phyloP scores from a whole-genome alignment of 2,888 invertebrate genomes.

The Mellilla xanthometata region DNA sequence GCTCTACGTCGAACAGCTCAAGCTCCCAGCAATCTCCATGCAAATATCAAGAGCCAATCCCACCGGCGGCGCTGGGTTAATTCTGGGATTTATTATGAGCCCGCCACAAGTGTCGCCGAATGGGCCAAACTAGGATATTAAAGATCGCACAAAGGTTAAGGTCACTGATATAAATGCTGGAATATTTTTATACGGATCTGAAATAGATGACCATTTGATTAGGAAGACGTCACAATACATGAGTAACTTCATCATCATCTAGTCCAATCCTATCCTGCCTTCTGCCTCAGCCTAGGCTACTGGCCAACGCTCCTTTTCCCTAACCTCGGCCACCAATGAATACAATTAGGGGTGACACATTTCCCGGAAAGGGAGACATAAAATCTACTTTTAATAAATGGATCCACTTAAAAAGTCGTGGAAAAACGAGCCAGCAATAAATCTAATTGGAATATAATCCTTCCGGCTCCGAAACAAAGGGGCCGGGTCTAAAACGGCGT shows the following conservation, averaged over 20 bases:
- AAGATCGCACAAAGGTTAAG: constrained; percentile 1
- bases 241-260: too few relatives aligned
- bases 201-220: too few relatives aligned
- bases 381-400: too few relatives aligned
- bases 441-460: constrained; percentile 36
- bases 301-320: too few relatives aligned
- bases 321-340: too few relatives aligned
- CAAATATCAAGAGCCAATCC: constrained; percentile 14
- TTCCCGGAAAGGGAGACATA: too few relatives aligned
- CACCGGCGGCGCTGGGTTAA: constrained; percentile 2
- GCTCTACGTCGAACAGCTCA: background rate
- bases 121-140: constrained; percentile 7
- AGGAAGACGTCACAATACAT: too few relatives aligned
- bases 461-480: constrained; percentile 29
- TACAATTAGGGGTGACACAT: too few relatives aligned
- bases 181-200: too few relatives aligned
- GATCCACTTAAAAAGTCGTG: too few relatives aligned
- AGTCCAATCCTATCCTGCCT: too few relatives aligned
- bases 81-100: constrained; percentile 12
- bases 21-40: constrained; percentile 11
- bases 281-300: too few relatives aligned
- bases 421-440: constrained; percentile 25
- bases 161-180: background rate
- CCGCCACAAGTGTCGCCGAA: constrained; percentile 5
- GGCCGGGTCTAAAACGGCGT: constrained; percentile 30